Conservation (phyloP, 1,140 invertebrate genomes). For the Aphaenogaster ashmeadi region DNA sequence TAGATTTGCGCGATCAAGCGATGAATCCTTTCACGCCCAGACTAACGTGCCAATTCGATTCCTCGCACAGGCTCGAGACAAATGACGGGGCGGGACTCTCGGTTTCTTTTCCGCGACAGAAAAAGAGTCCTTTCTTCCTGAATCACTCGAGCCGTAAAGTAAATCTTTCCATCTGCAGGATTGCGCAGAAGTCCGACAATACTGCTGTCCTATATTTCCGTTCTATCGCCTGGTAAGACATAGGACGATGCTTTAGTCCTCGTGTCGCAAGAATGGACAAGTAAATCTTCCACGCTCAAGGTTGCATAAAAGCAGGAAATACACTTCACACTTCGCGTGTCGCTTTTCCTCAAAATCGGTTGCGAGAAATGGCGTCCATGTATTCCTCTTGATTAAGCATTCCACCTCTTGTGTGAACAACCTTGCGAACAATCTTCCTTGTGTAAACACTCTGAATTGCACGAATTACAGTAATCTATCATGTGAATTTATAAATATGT, state of each 20-base stretch:
- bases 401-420: background rate
- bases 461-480: background rate
- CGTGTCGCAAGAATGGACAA: slow-evolving; percentile 34
- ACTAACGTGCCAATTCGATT: slow-evolving; percentile 42
- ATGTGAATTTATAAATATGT: background rate
- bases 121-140: slow-evolving; percentile 55
- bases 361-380: background rate
- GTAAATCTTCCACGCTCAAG: slow-evolving; percentile 59
- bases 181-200: slow-evolving; percentile 56
- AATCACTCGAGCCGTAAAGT: slow-evolving; percentile 64
- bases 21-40: background rate
- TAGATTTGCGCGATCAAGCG: slow-evolving; percentile 19
- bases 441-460: background rate
- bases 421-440: background rate
- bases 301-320: slow-evolving; percentile 27
- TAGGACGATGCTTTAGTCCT: slow-evolving; percentile 40
- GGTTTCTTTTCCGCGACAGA: slow-evolving; percentile 46
- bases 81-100: slow-evolving; percentile 47
- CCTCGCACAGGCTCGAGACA: slow-evolving; percentile 35
- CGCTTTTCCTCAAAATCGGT: background rate
- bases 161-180: slow-evolving; percentile 62
- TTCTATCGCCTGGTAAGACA: slow-evolving; percentile 51
- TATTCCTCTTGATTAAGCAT: background rate
- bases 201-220: slow-evolving; percentile 58
- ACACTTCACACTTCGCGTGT: slow-evolving; percentile 8